These are phyloP conservation scores for Pterocles burchelli DNA, from an alignment of 2,113 vertebrate genomes.

Conservation along the genomic window DNA sequence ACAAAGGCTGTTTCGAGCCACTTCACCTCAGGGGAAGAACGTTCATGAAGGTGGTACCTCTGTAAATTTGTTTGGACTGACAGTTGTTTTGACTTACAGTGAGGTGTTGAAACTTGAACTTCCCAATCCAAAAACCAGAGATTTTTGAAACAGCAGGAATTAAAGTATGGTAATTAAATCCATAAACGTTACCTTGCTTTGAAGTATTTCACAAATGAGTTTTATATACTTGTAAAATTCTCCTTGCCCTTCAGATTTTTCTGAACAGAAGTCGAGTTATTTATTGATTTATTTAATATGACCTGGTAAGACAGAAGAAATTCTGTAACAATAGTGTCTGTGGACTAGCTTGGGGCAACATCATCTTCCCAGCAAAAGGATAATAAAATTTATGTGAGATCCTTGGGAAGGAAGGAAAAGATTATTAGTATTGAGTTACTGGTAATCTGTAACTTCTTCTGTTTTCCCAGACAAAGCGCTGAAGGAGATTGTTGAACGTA, in stretches of 20 bases:
- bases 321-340: background rate
- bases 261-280: background rate
- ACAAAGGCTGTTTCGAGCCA: background rate
- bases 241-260: background rate
- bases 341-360: background rate
- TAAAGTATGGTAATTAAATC: background rate
- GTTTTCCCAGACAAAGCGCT: constrained; percentile 86
- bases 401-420: background rate
- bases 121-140: background rate
- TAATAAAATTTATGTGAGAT: background rate
- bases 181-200: background rate
- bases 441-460: background rate
- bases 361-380: background rate
- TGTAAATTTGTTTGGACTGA: background rate
- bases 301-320: background rate
- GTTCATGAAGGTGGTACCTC: background rate
- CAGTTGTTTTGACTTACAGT: background rate
- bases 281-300: background rate
- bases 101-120: background rate
- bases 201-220: background rate
- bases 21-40: background rate
- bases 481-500: constrained; percentile 89
- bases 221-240: background rate
- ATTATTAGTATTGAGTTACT: background rate
- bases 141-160: background rate